Base-by-base conservation (phyloP, 2,888 invertebrate genomes). In the Shargacucullia verbasci region DNA sequence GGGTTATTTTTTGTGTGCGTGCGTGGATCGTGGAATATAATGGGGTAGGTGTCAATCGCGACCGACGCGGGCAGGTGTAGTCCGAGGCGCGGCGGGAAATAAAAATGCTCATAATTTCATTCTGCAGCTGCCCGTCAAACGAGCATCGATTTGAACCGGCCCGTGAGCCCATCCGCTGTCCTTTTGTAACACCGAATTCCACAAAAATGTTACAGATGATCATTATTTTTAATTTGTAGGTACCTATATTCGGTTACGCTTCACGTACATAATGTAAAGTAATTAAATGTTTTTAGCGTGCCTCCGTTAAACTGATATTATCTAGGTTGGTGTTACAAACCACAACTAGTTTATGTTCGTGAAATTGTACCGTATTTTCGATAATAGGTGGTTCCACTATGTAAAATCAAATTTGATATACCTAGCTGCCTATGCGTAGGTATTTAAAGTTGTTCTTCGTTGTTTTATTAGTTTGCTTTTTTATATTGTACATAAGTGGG, bases 11-110 rank as follows among this genome's bases (percentile, higher is more conserved):
- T 81, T 81, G 81, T 78, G 73, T 80, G 58, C 45, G 82, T 86
- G 83, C 81, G 82, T 81, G 84, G 81, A 81, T 80, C 77, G 73
- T 74, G 79, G 80, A 47, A 27, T 84, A 91, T 92, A 91, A 92
- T 92, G 86, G 92, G 92, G 88, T 89, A 92, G 92, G 93, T 93
- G 93, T 94, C 92, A 91, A 90, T 91, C 91, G 90, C 78, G 87
- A 87, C 80, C 79, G 66, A 62, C 63, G 61, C 55, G 83, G 90
- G 92, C 92, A 92, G 93, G 93, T 92, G 93, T 15, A 73, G 61
- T 76, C 76, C 68, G 64, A 70, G 74, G 68, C 72, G 70, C 76
- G 77, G 53, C 79, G 85, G 83, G 85, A 87, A 86, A 92, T 90
- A 91, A 90, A 92, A 92, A 90, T 91, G 89, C 82, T 89, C 90